phyloP scores from a whole-genome alignment of 92 coral and sea anemone genomes.

The Palythoa grandis region DNA sequence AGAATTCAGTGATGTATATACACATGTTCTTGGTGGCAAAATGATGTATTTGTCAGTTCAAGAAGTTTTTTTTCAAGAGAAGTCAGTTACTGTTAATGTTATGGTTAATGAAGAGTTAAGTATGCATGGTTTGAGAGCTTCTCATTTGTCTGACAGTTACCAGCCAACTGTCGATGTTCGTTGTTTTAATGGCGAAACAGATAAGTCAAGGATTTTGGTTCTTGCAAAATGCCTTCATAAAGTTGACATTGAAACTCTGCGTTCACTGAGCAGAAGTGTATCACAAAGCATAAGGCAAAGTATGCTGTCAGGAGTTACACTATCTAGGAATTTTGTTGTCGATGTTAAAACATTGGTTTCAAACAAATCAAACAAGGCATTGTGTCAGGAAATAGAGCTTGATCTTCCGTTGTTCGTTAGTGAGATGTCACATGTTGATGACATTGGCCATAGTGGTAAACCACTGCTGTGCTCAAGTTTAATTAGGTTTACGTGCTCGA shows the following conservation, averaged over 20 bases:
- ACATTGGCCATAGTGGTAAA: too few species aligned
- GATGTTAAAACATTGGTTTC: conserved; percentile 4
- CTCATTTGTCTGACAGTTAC: neutral
- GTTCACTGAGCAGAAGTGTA: neutral
- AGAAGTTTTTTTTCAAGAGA: neutral
- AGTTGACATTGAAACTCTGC: conserved; percentile 14
- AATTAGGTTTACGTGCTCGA: neutral
- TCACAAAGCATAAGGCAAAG: conserved; percentile 23
- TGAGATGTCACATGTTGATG: neutral
- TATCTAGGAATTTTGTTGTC: neutral
- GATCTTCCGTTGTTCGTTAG: conserved; percentile 3
- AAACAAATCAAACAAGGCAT: neutral
- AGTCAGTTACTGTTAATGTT: neutral
- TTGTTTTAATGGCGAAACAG: neutral
- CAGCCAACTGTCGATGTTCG: neutral
- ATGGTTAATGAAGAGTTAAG: neutral
- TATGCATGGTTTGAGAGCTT: neutral
- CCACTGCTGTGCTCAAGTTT: conserved; percentile 12
- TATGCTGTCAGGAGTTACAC: neutral
- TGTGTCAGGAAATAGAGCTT: conserved; percentile 16
- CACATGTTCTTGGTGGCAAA: neutral
- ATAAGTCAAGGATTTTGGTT: neutral
- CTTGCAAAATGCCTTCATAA: conserved; percentile 32
- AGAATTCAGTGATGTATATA: conserved; percentile 1
- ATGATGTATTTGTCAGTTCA: neutral